These are phyloP conservation scores for Cliona cf. orientalis DNA, from an alignment of 37 sponge, comb jelly and placozoan species.

Conservation along the genomic window DNA sequence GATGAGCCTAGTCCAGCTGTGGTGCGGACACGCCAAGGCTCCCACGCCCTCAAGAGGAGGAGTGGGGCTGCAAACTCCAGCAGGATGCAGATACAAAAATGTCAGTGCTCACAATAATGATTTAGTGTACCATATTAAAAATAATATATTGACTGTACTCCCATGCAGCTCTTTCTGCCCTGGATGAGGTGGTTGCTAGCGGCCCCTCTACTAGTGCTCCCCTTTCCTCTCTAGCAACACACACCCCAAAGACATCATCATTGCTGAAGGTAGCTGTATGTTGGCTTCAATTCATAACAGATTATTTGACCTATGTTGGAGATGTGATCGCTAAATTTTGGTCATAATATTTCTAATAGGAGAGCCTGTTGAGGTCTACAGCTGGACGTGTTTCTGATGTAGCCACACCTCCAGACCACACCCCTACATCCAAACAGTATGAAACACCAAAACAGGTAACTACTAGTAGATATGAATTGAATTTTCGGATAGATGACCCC, in stretches of 20 bases:
- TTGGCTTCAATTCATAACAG: background rate
- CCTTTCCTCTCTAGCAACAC: background rate
- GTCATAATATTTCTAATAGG: no score
- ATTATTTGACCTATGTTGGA: background rate
- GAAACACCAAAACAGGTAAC: background rate
- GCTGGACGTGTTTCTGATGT: background rate
- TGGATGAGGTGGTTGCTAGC: slow-evolving; percentile 5
- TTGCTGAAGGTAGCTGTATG: slow-evolving; percentile 16
- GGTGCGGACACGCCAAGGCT: slow-evolving; percentile 15
- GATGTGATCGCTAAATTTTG: no score
- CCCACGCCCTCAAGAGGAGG: slow-evolving; percentile 39
- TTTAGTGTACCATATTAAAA: no score
- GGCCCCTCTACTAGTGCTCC: background rate
- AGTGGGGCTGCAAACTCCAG: slow-evolving; percentile 31
- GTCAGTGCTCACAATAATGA: slow-evolving; percentile 6
- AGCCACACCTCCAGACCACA: background rate
- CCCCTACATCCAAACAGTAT: background rate
- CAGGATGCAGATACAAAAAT: slow-evolving; percentile 28
- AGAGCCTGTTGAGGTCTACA: background rate
- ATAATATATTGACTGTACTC: background rate
- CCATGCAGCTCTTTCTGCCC: background rate
- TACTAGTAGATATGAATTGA: background rate
- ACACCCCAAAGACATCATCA: no score
- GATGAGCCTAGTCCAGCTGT: slow-evolving; percentile 35
- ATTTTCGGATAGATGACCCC: background rate